Percentiles rank a stretch among this genome's conserved stretches.
Conservation (phyloP, 2,888 invertebrate species). For the Lithophane socia region DNA sequence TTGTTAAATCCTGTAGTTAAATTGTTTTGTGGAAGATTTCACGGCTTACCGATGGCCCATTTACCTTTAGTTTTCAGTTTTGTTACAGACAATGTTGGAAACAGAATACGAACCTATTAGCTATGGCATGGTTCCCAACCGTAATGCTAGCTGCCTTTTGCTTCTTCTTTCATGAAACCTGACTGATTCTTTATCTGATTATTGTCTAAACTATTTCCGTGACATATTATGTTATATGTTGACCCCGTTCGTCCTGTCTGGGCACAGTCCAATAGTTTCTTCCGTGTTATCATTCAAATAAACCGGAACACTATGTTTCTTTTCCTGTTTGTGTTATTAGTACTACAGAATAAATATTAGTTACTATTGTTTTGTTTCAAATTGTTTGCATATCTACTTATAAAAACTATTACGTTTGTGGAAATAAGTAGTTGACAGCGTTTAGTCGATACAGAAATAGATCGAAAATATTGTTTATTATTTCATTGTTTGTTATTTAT, state of each 20-base stretch:
- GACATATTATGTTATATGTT: slow-evolving; percentile 4
- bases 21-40: slow-evolving; percentile 5
- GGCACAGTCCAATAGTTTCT: slow-evolving; percentile 42
- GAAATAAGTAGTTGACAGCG: not conserved
- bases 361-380: slow-evolving; percentile 1
- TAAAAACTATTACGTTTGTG: not conserved
- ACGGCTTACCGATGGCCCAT: not conserved
- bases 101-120: not conserved
- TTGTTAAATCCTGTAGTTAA: slow-evolving; percentile 1
- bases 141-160: not conserved
- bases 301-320: slow-evolving; percentile 52
- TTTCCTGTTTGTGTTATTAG: slow-evolving; percentile 44
- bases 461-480: slow-evolving; percentile 16
- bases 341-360: not conserved
- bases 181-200: not conserved
- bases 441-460: slow-evolving; percentile 12
- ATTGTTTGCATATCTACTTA: slow-evolving; percentile 13
- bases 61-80: slow-evolving; percentile 6
- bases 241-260: slow-evolving; percentile 46
- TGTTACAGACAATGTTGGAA: not conserved
- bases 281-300: slow-evolving; percentile 55
- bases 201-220: slow-evolving; percentile 29
- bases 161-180: not conserved
- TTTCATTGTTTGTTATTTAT: not conserved
- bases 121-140: not conserved